These are phyloP conservation scores for Gasterosteus nipponicus DNA, from an alignment of 2,113 vertebrate species.

Conservation along the genomic window DNA sequence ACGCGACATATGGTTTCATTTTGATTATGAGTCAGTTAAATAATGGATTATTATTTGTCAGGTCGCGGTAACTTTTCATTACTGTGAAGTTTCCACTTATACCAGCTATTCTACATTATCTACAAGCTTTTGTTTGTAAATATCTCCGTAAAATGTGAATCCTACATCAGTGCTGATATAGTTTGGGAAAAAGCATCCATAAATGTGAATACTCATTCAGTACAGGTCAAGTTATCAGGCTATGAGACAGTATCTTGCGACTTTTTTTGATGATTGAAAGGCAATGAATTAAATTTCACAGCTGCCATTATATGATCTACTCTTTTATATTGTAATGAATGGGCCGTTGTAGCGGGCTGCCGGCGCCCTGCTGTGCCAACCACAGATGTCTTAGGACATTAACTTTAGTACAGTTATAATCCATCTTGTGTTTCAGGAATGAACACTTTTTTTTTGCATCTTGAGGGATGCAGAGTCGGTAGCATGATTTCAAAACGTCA, in stretches of 20 bases:
- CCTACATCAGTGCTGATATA: not conserved
- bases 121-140: not conserved
- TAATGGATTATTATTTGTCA: not conserved
- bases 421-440: conserved; percentile 8
- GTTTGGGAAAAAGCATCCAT: not conserved
- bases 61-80: not conserved
- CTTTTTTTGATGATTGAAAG: not conserved
- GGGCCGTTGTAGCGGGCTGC: conserved; percentile 9
- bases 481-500: not conserved
- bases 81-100: not conserved
- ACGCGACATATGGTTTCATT: not conserved
- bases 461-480: not conserved
- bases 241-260: not conserved
- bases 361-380: conserved; percentile 2
- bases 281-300: not conserved
- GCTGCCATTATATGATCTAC: not conserved
- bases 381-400: conserved; percentile 16
- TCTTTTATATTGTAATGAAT: conserved; percentile 3
- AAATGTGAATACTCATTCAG: not conserved
- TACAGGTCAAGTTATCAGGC: not conserved
- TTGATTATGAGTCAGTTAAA: not conserved
- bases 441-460: not conserved
- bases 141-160: not conserved
- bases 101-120: not conserved
- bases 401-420: not conserved